phyloP scores from a whole-genome alignment of 2,113 vertebrate species.

The Centrocercus urophasianus region DNA sequence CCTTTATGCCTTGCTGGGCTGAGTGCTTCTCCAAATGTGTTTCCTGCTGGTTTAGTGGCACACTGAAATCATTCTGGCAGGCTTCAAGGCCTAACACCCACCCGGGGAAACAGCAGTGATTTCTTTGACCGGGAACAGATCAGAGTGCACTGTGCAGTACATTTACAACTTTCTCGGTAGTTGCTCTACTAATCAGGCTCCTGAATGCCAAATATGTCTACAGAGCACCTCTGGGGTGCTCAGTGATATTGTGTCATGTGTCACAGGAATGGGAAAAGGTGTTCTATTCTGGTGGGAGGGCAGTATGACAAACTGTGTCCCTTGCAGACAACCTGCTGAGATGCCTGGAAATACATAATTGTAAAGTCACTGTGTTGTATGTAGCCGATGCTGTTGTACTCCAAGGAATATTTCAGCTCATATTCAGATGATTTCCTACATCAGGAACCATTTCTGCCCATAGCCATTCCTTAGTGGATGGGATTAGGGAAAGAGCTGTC shows the following conservation, averaged over 20 bases:
- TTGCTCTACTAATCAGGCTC: not conserved
- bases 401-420: not conserved
- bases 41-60: not conserved
- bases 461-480: not conserved
- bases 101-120: not conserved
- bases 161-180: not conserved
- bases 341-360: not conserved
- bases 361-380: not conserved
- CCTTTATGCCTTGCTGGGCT: too few relatives aligned
- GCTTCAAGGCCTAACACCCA: not conserved
- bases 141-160: rapidly evolving
- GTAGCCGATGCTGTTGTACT: not conserved
- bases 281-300: not conserved
- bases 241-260: rapidly evolving
- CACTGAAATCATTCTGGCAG: rapidly evolving
- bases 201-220: not conserved
- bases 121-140: not conserved
- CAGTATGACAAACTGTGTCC: rapidly evolving
- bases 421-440: not conserved
- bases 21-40: too few relatives aligned
- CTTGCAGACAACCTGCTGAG: not conserved
- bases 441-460: not conserved
- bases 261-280: not conserved
- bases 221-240: not conserved
- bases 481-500: not conserved